Percentiles rank a stretch among this genome's conserved stretches.
phyloP scores from a whole-genome alignment of 53 echinoderm and acorn worm genomes.

The Echinometra lucunter region DNA sequence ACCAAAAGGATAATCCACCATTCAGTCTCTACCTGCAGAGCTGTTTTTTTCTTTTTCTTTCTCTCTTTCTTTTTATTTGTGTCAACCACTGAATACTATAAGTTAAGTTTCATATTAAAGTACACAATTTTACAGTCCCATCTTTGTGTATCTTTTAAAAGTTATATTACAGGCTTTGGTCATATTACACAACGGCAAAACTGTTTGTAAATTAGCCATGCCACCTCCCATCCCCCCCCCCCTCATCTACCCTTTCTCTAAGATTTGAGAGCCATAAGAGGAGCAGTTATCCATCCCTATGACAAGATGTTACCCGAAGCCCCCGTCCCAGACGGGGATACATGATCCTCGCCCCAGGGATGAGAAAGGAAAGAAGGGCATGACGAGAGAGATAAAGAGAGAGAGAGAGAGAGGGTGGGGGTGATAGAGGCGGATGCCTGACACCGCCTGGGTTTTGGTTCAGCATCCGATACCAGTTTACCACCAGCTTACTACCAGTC shows the following conservation, averaged over 20 bases:
- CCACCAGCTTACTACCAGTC: constrained; percentile 3
- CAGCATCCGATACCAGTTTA: background rate
- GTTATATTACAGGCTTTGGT: no score
- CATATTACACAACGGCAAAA: no score
- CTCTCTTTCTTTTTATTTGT: background rate
- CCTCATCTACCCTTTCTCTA: background rate
- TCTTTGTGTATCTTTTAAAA: no score
- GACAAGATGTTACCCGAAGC: constrained; percentile 31
- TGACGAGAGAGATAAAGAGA: constrained; percentile 6
- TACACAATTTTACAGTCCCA: no score
- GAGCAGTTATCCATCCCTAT: background rate
- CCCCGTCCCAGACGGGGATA: constrained; percentile 39
- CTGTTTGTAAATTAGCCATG: background rate
- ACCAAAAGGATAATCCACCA: no score
- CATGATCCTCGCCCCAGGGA: constrained; percentile 53
- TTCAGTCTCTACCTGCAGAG: no score
- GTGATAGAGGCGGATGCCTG: background rate
- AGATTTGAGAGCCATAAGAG: background rate
- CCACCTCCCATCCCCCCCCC: no score
- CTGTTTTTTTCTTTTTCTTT: no score
- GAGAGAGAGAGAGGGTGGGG: background rate
- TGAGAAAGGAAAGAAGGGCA: background rate
- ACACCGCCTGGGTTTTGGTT: constrained; percentile 36
- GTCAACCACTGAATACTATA: background rate
- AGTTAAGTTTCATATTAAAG: no score